Conservation (phyloP, 2,888 invertebrate species). For the Chrysina gloriosa region DNA sequence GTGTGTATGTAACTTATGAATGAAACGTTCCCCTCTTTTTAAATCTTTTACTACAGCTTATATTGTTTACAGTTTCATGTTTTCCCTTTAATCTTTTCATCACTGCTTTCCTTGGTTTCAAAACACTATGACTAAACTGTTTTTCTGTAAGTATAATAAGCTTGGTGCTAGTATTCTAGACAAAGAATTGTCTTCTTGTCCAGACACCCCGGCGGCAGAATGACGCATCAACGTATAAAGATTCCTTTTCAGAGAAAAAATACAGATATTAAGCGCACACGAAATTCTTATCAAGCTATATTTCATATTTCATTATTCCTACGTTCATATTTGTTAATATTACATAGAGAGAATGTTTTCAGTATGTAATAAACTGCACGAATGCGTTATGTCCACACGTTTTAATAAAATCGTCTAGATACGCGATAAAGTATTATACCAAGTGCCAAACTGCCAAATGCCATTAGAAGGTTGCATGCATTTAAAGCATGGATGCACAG, state of each 20-base stretch:
- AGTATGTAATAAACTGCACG: no score
- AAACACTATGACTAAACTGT: slow-evolving; percentile 11
- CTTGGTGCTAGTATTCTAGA: background rate
- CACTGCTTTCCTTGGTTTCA: background rate
- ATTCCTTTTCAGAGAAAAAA: slow-evolving; percentile 5
- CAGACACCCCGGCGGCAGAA: slow-evolving; percentile 18
- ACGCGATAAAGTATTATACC: no score
- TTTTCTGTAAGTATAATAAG: slow-evolving; percentile 4
- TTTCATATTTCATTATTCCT: slow-evolving; percentile 7
- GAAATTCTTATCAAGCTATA: background rate
- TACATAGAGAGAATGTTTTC: background rate
- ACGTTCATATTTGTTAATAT: background rate
- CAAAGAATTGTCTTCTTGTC: slow-evolving; percentile 16
- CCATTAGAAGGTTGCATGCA: no score
- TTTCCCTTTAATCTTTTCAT: background rate
- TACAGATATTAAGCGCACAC: background rate
- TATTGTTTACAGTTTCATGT: no score
- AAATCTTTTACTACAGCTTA: no score
- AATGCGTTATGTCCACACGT: no score
- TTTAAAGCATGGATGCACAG: no score
- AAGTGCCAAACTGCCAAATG: no score
- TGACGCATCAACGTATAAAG: slow-evolving; percentile 16
- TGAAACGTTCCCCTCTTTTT: no score
- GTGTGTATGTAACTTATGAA: no score
- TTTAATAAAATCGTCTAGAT: no score